phyloP scores from a whole-genome alignment of 1,140 invertebrate species.

The Vanessa atalanta region DNA sequence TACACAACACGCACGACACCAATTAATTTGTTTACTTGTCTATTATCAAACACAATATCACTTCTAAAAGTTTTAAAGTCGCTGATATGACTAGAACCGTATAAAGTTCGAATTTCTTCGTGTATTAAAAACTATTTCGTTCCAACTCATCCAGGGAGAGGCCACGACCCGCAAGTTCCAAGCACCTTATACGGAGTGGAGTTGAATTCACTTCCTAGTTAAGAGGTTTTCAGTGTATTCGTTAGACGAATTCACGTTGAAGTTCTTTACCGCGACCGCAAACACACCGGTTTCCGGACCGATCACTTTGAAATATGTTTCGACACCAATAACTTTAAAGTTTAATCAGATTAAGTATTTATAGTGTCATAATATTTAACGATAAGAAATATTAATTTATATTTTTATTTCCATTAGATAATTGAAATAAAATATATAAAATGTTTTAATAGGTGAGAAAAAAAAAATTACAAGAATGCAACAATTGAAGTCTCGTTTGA shows the following conservation, averaged over 20 bases:
- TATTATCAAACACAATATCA: too few relatives aligned
- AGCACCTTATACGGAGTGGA: constrained; percentile 12
- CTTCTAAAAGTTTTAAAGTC: neutral
- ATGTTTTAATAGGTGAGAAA: too few relatives aligned
- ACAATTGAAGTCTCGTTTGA: too few relatives aligned
- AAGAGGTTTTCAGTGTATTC: constrained; percentile 21
- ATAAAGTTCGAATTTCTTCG: neutral
- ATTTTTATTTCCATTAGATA: too few relatives aligned
- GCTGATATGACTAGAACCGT: neutral
- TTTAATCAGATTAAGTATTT: neutral
- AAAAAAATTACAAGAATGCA: too few relatives aligned
- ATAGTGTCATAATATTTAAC: neutral
- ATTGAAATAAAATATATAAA: too few relatives aligned
- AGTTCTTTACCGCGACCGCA: constrained; percentile 5
- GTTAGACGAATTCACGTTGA: constrained; percentile 11
- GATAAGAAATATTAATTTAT: too few relatives aligned
- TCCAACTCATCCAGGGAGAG: neutral
- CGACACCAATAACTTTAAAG: neutral
- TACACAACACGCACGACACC: too few relatives aligned
- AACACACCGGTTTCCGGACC: neutral
- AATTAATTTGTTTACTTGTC: too few relatives aligned
- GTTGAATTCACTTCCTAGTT: constrained; percentile 14
- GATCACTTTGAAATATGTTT: neutral
- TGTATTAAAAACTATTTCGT: constrained; percentile 7
- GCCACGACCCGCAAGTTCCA: constrained; percentile 1